Percentiles rank a stretch among this genome's conserved stretches.
Conservation (phyloP, 1,140 invertebrate species). For the Orius insidiosus region DNA sequence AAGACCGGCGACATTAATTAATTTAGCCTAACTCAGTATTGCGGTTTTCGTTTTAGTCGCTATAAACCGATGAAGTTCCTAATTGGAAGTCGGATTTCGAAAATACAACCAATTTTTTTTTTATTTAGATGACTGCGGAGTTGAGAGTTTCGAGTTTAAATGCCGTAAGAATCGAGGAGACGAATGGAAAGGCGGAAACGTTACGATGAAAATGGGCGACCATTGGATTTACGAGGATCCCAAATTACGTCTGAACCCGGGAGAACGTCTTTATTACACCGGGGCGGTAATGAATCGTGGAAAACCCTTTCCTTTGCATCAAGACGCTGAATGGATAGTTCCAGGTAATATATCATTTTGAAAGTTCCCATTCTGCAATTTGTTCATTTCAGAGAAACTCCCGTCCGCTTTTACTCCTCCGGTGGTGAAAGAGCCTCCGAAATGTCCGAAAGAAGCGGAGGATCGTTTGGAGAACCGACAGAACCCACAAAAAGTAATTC, state of each 20-base stretch:
- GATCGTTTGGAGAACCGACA: no score
- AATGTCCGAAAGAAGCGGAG: no score
- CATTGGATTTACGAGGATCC: conserved; percentile 10
- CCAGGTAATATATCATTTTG: conserved; percentile 1
- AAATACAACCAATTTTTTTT: background rate
- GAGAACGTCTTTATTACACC: conserved; percentile 4
- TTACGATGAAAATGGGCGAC: conserved; percentile 1
- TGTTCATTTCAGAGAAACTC: background rate
- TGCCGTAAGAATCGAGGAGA: background rate
- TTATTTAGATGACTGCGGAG: conserved; percentile 10
- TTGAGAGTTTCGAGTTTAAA: conserved; percentile 10
- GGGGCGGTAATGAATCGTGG: background rate
- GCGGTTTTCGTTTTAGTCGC: background rate
- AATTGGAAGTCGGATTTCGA: no score
- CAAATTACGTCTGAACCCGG: background rate
- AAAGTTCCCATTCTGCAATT: background rate
- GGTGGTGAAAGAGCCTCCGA: no score
- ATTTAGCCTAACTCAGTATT: no score
- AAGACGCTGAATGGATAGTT: conserved; percentile 5
- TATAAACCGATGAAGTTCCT: background rate
- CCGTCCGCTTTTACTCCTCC: no score
- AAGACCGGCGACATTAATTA: no score
- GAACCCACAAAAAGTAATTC: no score
- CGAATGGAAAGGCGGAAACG: conserved; percentile 11
- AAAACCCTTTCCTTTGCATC: background rate